These are phyloP conservation scores for Mya arenaria DNA, from an alignment of 1,140 invertebrate species.

Conservation along the genomic window DNA sequence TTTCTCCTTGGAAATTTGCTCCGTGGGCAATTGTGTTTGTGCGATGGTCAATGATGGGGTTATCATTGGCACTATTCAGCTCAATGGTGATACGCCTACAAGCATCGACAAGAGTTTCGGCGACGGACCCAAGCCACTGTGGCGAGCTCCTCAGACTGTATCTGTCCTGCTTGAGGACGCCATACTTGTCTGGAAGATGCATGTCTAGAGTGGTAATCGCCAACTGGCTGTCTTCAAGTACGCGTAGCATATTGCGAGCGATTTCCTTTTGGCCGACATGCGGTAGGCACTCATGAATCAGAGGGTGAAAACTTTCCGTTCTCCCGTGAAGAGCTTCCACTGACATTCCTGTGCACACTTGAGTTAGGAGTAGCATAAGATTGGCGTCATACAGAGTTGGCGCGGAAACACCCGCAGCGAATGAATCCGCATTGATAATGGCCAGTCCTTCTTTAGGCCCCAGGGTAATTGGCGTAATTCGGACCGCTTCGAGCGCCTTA, in stretches of 20 bases:
- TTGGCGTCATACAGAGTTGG: no score
- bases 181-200: slow-evolving; percentile 41
- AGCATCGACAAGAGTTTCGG: slow-evolving; percentile 26
- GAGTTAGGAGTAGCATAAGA: no score
- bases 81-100: slow-evolving; percentile 27
- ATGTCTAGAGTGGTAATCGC: slow-evolving; percentile 38
- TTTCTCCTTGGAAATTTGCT: slow-evolving; percentile 47
- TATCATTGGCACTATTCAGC: slow-evolving; percentile 37
- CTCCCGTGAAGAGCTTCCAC: slow-evolving; percentile 17
- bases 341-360: slow-evolving; percentile 29
- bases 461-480: slow-evolving; percentile 3
- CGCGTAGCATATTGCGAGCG: slow-evolving; percentile 9
- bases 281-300: slow-evolving; percentile 44
- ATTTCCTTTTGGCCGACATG: slow-evolving; percentile 46
- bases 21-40: slow-evolving; percentile 26
- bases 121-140: slow-evolving; percentile 45
- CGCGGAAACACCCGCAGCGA: no score
- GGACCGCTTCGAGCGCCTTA: not conserved
- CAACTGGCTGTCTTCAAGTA: slow-evolving; percentile 36
- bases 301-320: slow-evolving; percentile 42
- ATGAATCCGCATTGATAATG: slow-evolving; percentile 27
- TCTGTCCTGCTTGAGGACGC: slow-evolving; percentile 43
- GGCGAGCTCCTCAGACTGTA: slow-evolving; percentile 41
- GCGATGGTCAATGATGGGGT: slow-evolving; percentile 46
- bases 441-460: slow-evolving; percentile 26